These are phyloP conservation scores for Paedocypris micromegethes DNA, from an alignment of 2,797 vertebrate species.

Conservation along the genomic window DNA sequence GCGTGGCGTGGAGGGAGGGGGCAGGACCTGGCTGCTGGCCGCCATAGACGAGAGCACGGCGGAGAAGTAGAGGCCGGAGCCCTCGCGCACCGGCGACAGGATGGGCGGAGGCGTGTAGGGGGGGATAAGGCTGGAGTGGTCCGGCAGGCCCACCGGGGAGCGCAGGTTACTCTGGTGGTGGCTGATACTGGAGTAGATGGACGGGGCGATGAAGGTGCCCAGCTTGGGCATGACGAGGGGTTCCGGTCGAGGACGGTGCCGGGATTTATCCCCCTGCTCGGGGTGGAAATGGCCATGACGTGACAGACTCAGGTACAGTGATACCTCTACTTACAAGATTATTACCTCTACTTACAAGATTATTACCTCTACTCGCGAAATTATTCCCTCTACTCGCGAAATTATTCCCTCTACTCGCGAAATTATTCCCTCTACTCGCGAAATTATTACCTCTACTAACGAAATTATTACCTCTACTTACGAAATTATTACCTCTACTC, in stretches of 20 bases:
- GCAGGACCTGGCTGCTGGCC: slow-evolving; percentile 70
- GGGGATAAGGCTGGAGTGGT: slow-evolving; percentile 84
- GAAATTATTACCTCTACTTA: too few species aligned
- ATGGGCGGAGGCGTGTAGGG: slow-evolving; percentile 97
- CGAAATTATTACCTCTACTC: too few species aligned
- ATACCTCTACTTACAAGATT: too few species aligned
- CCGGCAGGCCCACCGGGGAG: slow-evolving; percentile 84
- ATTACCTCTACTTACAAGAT: too few species aligned
- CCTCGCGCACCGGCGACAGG: slow-evolving; percentile 93
- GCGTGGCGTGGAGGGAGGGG: slow-evolving; percentile 85
- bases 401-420: too few species aligned
- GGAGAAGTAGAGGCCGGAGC: slow-evolving; percentile 95
- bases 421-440: too few species aligned
- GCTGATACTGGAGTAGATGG: slow-evolving; percentile 87
- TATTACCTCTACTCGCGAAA: too few species aligned
- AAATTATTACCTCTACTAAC: too few species aligned
- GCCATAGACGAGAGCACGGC: slow-evolving; percentile 85
- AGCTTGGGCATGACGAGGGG: slow-evolving; percentile 95
- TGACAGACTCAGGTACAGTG: too few species aligned
- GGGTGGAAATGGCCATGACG: slow-evolving; percentile 33
- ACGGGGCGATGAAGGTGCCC: slow-evolving; percentile 82
- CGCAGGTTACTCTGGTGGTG: slow-evolving; percentile 94
- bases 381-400: too few species aligned
- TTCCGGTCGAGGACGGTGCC: slow-evolving; percentile 86
- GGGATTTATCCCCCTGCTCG: slow-evolving; percentile 74